Conservation (phyloP, 2,888 invertebrate genomes). For the Harpagoxenus sublaevis region DNA sequence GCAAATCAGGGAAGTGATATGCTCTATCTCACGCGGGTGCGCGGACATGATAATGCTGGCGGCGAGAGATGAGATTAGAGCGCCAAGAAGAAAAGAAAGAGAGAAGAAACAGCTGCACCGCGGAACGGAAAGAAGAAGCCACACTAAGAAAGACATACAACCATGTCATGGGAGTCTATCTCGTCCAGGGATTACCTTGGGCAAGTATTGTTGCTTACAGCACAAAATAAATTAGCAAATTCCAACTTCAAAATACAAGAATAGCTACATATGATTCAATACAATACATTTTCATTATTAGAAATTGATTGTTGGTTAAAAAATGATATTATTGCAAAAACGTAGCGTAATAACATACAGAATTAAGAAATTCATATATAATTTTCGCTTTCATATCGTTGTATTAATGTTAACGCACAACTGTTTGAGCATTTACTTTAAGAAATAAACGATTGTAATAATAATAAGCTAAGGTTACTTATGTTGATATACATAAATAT, state of each 20-base stretch:
- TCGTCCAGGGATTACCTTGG: constrained; percentile 94
- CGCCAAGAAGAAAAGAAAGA: constrained; percentile 67
- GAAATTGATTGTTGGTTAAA: no score
- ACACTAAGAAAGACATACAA: constrained; percentile 70
- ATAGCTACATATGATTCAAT: neutral
- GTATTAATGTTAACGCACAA: no score
- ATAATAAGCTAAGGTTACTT: no score
- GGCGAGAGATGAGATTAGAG: constrained; percentile 67
- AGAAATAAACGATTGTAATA: no score
- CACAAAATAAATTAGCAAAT: neutral
- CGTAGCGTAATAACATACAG: no score
- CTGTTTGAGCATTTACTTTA: no score
- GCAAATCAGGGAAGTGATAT: constrained; percentile 49
- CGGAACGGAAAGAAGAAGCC: constrained; percentile 40
- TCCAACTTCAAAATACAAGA: neutral
- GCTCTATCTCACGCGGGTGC: constrained; percentile 29
- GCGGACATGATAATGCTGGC: constrained; percentile 57
- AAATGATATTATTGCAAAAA: no score
- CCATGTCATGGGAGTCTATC: constrained; percentile 95
- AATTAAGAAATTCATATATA: no score
- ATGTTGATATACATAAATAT: neutral
- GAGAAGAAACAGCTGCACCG: constrained; percentile 59
- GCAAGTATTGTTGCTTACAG: constrained; percentile 86
- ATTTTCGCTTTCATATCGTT: no score
- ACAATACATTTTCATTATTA: neutral